Evolutionary conservation across 2,888 invertebrate genomes (phyloP), one percentile per base, ranked within the genome.

Genomic region (Elegia similella): DNA sequence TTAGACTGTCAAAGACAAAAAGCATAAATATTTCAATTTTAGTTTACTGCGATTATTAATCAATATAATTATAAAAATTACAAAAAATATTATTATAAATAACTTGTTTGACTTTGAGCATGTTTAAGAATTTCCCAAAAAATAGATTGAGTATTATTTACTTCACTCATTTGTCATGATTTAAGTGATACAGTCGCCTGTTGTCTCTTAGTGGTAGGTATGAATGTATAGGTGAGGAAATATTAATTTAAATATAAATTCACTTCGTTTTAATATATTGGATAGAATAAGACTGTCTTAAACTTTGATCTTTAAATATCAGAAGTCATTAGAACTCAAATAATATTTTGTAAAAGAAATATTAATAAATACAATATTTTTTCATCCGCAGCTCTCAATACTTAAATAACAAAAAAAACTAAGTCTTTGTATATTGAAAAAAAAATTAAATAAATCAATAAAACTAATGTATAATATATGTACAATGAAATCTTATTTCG

Each of bases 401-500:
- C 46, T 23, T 46, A 50, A 50, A 34, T 50, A 50, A 50, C 13
- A 3, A 10, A 34, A 56, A 56, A 58, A 60, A 32, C 23, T 44
- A 50, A 61, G 59, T 60, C 61, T 61, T 64, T 64, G 61, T 34
- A 53, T 52, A 42, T 54, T 43, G 43, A n/a, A 54, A 15, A 38
- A 46, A 48, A 17, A 42, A 56, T 56, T 56, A 56, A 56, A 56
- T 56, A 56, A 54, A 29, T 34, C 16, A 73, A 66, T 69, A 69
- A 63, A 65, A 56, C 64, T 64, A 65, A 61, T 55, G 42, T 58
- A 66, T 65, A 65, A 64, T 66, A 72, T 88, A 88, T 89, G 67
- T 90, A 90, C 89, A 90, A 70, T 82, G 84, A 80, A 84, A 80
- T 80, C 83, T 84, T 86, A 87, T 80, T 79, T 78, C 79, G 70